These are phyloP conservation scores for Amblyteles armatorius DNA, from an alignment of 2,888 invertebrate genomes.

Conservation along the genomic window DNA sequence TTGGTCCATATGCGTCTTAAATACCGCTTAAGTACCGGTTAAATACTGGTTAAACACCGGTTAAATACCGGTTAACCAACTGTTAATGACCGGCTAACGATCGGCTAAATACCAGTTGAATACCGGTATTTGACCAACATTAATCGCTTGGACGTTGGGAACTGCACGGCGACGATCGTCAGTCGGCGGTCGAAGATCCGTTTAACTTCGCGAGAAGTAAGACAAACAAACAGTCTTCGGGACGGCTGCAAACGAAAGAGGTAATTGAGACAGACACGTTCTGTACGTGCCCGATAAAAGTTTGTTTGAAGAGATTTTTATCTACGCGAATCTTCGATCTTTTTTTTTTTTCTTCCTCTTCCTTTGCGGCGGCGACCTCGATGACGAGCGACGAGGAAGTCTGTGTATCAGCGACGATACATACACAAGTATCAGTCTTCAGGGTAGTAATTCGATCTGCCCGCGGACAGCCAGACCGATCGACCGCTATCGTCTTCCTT, in stretches of 20 bases:
- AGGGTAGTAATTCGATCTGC: constrained; percentile 59
- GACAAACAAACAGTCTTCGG: constrained; percentile 3
- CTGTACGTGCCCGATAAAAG: neutral
- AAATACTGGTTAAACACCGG: no score
- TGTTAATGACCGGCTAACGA: no score
- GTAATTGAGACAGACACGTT: constrained; percentile 32
- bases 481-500: constrained; percentile 19
- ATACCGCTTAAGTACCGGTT: no score
- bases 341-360: neutral
- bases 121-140: neutral
- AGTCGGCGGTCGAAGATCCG: neutral
- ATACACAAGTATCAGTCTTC: constrained; percentile 50
- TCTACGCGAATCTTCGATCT: constrained; percentile 14
- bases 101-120: neutral
- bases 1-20: no score
- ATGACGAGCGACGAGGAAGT: constrained; percentile 21
- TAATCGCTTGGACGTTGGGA: neutral
- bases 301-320: constrained; percentile 37
- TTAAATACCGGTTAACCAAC: neutral
- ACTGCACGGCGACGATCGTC: neutral
- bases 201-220: no score
- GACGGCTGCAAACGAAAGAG: neutral
- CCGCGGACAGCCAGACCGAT: constrained; percentile 33
- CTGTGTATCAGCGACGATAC: constrained; percentile 4
- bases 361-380: constrained; percentile 40